Conservation (phyloP, 1,140 invertebrate genomes). For the Drosophila tristis region DNA sequence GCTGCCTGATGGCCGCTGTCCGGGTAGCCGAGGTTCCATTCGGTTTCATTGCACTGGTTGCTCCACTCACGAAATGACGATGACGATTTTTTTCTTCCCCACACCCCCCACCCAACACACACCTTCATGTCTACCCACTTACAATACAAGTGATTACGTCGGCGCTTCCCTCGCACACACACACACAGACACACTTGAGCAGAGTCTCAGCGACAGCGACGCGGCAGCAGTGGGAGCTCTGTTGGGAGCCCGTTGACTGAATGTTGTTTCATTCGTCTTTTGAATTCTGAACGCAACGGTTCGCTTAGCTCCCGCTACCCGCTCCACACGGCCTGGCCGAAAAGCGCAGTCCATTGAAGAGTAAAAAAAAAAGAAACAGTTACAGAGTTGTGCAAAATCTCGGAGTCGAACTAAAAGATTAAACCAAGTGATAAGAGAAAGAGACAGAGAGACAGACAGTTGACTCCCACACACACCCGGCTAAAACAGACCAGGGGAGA, state of each 20-base stretch:
- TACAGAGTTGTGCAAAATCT: constrained; percentile 15
- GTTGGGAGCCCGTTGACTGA: constrained; percentile 60
- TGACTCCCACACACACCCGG: neutral
- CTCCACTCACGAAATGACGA: constrained; percentile 40
- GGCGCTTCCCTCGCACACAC: constrained; percentile 46
- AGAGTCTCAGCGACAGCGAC: constrained; percentile 37
- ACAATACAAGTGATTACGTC: constrained; percentile 77
- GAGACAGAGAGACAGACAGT: constrained; percentile 39
- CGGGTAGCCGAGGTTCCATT: constrained; percentile 19
- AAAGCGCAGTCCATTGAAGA: constrained; percentile 48
- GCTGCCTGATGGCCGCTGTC: constrained; percentile 35
- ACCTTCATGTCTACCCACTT: constrained; percentile 31
- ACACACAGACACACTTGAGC: constrained; percentile 28
- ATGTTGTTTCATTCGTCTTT: constrained; percentile 82
- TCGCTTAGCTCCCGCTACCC: constrained; percentile 39
- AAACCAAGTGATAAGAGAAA: constrained; percentile 50
- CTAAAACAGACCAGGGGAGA: constrained; percentile 22
- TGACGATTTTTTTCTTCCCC: constrained; percentile 57
- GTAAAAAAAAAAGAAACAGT: constrained; percentile 33
- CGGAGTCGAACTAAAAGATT: constrained; percentile 30
- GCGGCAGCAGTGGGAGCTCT: constrained; percentile 61
- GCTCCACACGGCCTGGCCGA: constrained; percentile 51
- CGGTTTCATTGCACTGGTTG: constrained; percentile 66
- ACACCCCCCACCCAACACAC: constrained; percentile 19
- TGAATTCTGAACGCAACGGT: constrained; percentile 82